A percentile compares a stretch with the other conserved stretches of the same genome.
These are phyloP conservation scores for Tetrao urogallus DNA, from an alignment of 2,113 vertebrate species.

Conservation along the genomic window DNA sequence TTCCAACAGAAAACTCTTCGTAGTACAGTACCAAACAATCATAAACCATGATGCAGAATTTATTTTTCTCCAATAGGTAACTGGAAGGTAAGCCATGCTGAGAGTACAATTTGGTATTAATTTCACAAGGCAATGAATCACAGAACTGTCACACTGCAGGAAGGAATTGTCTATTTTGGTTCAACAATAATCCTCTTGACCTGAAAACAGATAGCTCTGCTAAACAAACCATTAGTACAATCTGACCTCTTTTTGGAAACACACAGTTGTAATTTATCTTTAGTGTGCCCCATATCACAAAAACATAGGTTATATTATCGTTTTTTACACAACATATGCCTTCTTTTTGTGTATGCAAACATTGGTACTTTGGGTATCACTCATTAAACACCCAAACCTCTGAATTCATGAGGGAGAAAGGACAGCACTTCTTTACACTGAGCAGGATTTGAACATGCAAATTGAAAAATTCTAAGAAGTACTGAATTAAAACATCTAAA, in stretches of 20 bases:
- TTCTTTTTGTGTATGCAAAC: neutral
- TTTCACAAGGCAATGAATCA: slow-evolving; percentile 25
- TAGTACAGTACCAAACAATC: neutral
- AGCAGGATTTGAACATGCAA: neutral
- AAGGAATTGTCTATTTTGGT: neutral
- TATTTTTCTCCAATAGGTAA: neutral
- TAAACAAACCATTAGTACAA: neutral
- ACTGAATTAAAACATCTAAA: neutral
- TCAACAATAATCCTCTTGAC: neutral
- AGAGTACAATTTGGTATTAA: slow-evolving; percentile 21
- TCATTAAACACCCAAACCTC: neutral
- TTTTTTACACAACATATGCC: neutral
- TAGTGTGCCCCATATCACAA: neutral
- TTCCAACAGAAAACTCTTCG: neutral
- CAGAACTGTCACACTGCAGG: neutral
- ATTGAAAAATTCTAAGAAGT: neutral
- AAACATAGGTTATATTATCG: neutral
- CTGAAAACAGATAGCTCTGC: neutral
- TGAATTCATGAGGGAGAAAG: neutral
- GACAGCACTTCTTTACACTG: neutral
- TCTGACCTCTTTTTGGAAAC: neutral
- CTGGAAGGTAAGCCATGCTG: neutral
- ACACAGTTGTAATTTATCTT: neutral
- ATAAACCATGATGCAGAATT: neutral
- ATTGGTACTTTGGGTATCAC: neutral